Evolutionary conservation across 2,888 invertebrate genomes (phyloP).

Genomic region (Rosalia funebris): DNA sequence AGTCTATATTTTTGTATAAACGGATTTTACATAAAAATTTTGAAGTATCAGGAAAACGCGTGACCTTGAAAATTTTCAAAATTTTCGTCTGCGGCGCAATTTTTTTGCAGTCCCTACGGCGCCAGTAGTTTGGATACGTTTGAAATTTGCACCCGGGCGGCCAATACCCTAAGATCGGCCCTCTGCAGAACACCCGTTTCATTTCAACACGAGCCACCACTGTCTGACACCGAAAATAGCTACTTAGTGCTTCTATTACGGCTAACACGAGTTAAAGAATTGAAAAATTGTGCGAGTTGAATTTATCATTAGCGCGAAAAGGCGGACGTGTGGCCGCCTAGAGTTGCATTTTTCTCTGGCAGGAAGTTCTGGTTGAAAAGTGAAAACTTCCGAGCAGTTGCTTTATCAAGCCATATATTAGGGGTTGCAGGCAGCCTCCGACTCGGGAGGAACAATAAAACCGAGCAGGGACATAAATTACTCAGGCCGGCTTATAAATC

Average conservation of each 20-base stretch:
- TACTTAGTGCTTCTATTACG: constrained; percentile 34
- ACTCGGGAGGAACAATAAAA: constrained; percentile 49
- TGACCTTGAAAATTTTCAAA: no score
- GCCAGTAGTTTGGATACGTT: no score
- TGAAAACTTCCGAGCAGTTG: constrained; percentile 46
- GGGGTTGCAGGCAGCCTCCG: constrained; percentile 40
- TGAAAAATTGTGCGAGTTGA: constrained; percentile 31
- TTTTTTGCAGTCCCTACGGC: no score
- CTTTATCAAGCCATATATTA: constrained; percentile 53
- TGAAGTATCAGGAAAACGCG: no score
- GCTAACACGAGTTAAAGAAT: constrained; percentile 29
- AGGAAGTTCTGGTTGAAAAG: constrained; percentile 41
- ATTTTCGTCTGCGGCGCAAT: no score
- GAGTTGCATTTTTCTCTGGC: constrained; percentile 29
- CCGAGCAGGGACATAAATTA: constrained; percentile 54
- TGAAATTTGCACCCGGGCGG: no score
- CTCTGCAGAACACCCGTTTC: no score
- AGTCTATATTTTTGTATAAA: no score
- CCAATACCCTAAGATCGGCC: no score
- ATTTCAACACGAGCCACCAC: no score
- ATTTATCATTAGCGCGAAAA: constrained; percentile 27
- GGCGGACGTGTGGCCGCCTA: constrained; percentile 2
- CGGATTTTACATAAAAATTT: no score
- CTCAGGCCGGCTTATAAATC: constrained; percentile 54
- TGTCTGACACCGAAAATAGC: constrained; percentile 31